Evolutionary conservation across 2,113 vertebrate genomes (phyloP).

Genomic region (Burhinus oedicnemus): DNA sequence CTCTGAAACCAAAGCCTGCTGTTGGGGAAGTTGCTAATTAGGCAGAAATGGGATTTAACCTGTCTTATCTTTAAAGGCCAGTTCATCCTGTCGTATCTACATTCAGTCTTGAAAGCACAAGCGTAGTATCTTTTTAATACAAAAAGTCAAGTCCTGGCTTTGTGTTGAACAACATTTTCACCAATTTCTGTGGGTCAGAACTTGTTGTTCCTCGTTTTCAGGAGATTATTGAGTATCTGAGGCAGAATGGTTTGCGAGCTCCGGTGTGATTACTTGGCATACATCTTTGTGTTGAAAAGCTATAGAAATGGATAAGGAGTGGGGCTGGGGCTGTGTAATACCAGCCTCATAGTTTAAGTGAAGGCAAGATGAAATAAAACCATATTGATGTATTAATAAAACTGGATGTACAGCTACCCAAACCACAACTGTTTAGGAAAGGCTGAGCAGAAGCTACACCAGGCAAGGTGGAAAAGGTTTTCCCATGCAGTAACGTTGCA

Average conservation of each 20-base stretch:
- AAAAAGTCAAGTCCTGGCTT: background rate
- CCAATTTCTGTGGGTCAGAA: background rate
- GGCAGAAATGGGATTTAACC: constrained; percentile 29
- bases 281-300: background rate
- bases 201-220: background rate
- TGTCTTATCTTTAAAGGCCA: constrained; percentile 38
- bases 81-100: constrained; percentile 23
- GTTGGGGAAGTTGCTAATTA: constrained; percentile 47
- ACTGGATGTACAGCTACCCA: background rate
- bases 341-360: background rate
- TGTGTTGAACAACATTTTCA: background rate
- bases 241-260: background rate
- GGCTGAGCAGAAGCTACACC: background rate
- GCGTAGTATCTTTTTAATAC: background rate
- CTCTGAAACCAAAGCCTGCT: background rate
- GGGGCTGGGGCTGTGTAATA: background rate
- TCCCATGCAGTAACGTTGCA: background rate
- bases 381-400: background rate
- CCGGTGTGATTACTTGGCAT: background rate
- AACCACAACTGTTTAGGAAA: background rate
- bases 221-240: background rate
- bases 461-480: background rate
- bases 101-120: background rate
- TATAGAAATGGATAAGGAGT: background rate
- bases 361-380: background rate